Percentiles rank a stretch among this genome's conserved stretches.
Conservation (phyloP, 2,888 invertebrate genomes). For the Aspidiotus rigidus region DNA sequence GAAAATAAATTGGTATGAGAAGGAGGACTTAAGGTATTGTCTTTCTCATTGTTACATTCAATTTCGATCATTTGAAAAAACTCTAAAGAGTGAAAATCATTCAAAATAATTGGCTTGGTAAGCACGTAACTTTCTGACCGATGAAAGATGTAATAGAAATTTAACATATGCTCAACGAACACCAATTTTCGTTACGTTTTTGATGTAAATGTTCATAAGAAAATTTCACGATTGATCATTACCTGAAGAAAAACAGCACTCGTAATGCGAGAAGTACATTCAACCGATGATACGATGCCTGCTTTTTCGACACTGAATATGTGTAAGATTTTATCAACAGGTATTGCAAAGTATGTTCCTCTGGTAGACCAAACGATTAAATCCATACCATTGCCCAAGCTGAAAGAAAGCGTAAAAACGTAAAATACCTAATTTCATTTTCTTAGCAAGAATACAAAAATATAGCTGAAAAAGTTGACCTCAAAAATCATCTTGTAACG, state of each 20-base stretch:
- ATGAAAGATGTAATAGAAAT: too few relatives aligned
- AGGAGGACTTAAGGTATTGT: too few relatives aligned
- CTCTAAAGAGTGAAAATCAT: too few relatives aligned
- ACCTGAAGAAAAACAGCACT: slow-evolving; percentile 30
- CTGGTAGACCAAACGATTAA: slow-evolving; percentile 60
- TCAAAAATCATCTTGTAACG: not conserved
- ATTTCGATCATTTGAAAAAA: too few relatives aligned
- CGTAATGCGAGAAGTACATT: slow-evolving; percentile 31
- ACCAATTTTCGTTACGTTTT: too few relatives aligned
- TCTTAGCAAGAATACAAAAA: not conserved
- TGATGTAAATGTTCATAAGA: not conserved
- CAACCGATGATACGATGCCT: slow-evolving; percentile 46
- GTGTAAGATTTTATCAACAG: slow-evolving; percentile 62
- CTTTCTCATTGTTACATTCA: too few relatives aligned
- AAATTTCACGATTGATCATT: not conserved
- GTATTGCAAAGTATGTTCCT: slow-evolving; percentile 66
- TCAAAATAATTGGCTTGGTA: too few relatives aligned
- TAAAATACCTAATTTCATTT: not conserved
- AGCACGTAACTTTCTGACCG: too few relatives aligned
- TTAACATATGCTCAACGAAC: too few relatives aligned
- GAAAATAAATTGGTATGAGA: too few relatives aligned
- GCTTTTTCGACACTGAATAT: slow-evolving; percentile 73
- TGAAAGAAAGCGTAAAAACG: not conserved
- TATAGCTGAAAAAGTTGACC: not conserved
- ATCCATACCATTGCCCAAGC: slow-evolving; percentile 39